Evolutionary conservation across 2,113 vertebrate species (phyloP).

Genomic region (Lota lota): DNA sequence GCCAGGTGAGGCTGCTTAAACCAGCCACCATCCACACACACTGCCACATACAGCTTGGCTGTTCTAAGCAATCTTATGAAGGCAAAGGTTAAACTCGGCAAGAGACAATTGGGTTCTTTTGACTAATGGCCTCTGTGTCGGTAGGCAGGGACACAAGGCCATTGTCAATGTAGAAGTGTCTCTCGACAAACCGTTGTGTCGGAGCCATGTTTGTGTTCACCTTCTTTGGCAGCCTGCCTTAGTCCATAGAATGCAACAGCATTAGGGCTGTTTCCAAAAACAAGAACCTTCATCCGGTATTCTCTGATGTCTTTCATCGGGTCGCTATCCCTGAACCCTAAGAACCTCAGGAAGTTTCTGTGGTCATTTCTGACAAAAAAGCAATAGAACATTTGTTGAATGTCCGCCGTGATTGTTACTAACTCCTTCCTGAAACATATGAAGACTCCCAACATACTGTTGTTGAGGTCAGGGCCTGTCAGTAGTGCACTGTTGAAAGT

Average conservation of each 20-base stretch:
- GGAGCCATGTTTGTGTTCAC: not conserved
- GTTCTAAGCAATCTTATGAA: not conserved
- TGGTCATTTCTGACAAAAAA: not conserved
- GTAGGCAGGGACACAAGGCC: not conserved
- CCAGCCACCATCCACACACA: too few relatives aligned
- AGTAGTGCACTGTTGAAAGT: not conserved
- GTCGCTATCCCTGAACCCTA: not conserved
- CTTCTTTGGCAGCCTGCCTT: not conserved
- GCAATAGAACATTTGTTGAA: slow-evolving; percentile 7
- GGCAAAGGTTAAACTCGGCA: not conserved
- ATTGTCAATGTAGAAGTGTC: not conserved
- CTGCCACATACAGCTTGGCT: too few relatives aligned
- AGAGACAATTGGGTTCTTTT: not conserved
- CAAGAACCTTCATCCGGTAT: not conserved
- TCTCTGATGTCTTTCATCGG: not conserved
- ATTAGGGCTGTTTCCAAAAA: not conserved
- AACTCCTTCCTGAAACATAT: not conserved
- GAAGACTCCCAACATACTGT: not conserved
- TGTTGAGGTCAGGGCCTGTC: not conserved
- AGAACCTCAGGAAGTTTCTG: not conserved
- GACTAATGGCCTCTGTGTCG: not conserved
- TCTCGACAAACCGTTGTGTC: too few relatives aligned
- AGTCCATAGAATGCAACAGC: not conserved
- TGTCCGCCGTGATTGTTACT: not conserved
- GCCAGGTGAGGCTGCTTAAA: too few relatives aligned